Conservation (phyloP, 2,113 vertebrate species). For the Oriolus oriolus region DNA sequence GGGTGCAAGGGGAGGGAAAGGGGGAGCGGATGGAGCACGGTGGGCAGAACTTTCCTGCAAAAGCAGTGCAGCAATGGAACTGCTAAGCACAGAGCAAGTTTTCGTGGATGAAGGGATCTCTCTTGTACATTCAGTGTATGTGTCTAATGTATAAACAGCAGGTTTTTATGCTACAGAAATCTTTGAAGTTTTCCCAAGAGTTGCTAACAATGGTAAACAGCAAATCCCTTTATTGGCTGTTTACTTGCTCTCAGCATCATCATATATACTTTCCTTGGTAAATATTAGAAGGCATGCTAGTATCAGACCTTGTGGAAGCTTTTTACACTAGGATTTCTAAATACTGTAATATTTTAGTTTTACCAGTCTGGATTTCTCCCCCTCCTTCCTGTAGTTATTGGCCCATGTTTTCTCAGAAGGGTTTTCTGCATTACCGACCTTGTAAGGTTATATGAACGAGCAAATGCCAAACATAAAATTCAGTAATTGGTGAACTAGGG, state of each 20-base stretch:
- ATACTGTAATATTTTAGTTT: not conserved
- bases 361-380: not conserved
- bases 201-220: not conserved
- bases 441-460: not conserved
- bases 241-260: not conserved
- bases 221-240: not conserved
- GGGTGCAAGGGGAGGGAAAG: not conserved
- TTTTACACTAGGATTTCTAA: not conserved
- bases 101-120: not conserved
- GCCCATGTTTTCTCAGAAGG: not conserved
- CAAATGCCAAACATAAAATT: not conserved
- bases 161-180: not conserved
- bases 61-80: not conserved
- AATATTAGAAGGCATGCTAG: not conserved
- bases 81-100: not conserved
- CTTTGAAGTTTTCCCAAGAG: not conserved
- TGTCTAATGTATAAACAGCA: not conserved
- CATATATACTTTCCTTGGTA: not conserved
- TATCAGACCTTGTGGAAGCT: not conserved
- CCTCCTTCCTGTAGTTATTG: not conserved
- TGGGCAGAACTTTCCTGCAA: not conserved
- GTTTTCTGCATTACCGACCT: not conserved
- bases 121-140: not conserved
- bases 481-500: not conserved
- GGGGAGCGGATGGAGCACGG: not conserved